Evolutionary conservation across 2,113 vertebrate species (phyloP).

Genomic region (Campylomormyrus tamandua): DNA sequence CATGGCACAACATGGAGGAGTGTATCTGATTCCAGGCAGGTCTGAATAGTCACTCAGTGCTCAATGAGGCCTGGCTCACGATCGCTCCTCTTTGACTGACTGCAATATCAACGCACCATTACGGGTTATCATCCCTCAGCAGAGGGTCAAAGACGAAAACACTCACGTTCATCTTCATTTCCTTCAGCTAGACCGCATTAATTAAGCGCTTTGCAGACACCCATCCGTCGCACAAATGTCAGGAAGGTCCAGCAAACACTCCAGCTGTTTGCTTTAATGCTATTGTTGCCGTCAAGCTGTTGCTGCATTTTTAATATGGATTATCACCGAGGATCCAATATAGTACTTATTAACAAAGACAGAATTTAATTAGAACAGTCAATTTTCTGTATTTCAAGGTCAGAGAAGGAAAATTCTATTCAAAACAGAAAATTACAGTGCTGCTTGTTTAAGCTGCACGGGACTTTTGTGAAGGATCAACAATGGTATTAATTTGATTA

Average conservation of each 20-base stretch:
- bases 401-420: neutral
- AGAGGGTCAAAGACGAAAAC: neutral
- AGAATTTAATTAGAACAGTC: neutral
- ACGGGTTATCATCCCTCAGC: neutral
- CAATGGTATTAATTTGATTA: neutral
- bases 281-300: neutral
- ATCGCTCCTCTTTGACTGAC: neutral
- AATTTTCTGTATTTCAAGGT: neutral
- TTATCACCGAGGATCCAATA: neutral
- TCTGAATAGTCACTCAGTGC: neutral
- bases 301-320: neutral
- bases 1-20: neutral
- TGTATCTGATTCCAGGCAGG: neutral
- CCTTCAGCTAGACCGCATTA: neutral
- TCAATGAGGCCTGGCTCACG: neutral
- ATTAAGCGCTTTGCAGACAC: neutral
- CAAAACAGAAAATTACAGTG: neutral
- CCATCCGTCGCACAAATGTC: neutral
- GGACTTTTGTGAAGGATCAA: neutral
- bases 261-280: neutral
- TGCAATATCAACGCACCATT: neutral
- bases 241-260: neutral
- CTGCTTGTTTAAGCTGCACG: neutral
- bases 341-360: neutral
- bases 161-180: neutral